Evolutionary conservation across 1,140 invertebrate species (phyloP), one percentile per base, ranked within the genome.

Genomic region (Hyles vespertilio): DNA sequence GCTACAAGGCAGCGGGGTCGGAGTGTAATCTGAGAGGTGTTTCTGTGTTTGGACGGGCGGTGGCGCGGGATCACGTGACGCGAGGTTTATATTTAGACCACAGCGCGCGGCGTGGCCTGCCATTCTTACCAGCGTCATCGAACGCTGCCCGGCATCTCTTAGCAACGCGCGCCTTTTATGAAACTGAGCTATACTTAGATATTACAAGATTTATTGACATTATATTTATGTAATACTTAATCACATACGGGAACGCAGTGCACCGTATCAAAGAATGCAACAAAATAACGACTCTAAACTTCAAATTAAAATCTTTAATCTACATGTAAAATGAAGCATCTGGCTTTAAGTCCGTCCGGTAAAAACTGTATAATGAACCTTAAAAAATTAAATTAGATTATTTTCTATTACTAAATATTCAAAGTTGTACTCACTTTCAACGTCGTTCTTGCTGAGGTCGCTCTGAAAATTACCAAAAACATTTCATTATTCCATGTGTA

Each of bases 401-500:
- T 59, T 55, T 58, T 33, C 49, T 47, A 43, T 22, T 58, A 36
- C 43, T 44, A 60, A 48, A 67, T 50, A 49, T 59, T 62, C 48
- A 40, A 47, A 57, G 63, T 11, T 58, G 63, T 91, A 94, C 93
- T 94, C 89, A 94, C 93, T 94, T 91, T 94, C 93, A 77, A 94
- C 84, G 79, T 94, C 93, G 88, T 91, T 93, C 82, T 92, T 91
- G 81, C 90, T 92, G 73, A 94, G 92, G 88, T 94, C 93, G 86
- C 92, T 92, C 93, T 94, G 91, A 79, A 92, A 92, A 87, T 81
- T 67, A 84, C 70, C 74, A 85, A 89, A 87, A 80, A 82, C 57
- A 78, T 78, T 77, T 76, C 64, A 74, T 87, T 89, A 89, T 70
- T 77, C 74, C 69, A 77, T 75, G 58, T 72, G 61, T 67, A 69